Conservation (phyloP, 2,888 invertebrate species). For the Napeogenes sylphis region DNA sequence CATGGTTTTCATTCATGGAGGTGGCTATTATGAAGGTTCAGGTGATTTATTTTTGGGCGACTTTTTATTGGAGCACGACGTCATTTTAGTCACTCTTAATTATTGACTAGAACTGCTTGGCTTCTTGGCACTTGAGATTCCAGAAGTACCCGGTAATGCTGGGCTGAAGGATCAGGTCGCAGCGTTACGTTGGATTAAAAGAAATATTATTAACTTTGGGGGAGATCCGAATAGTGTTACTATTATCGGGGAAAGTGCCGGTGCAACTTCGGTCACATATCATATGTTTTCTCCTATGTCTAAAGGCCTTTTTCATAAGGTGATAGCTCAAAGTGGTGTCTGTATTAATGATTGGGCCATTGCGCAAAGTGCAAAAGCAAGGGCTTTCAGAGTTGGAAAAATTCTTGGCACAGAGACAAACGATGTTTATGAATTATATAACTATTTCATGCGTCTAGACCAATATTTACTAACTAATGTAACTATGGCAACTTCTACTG, state of each 20-base stretch:
- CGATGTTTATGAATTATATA: constrained; percentile 40
- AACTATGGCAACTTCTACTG: constrained; percentile 41
- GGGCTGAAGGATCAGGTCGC: constrained; percentile 62
- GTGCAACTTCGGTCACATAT: constrained; percentile 52
- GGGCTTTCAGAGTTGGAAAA: constrained; percentile 49
- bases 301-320: constrained; percentile 59
- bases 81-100: constrained; percentile 64
- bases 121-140: constrained; percentile 47
- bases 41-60: constrained; percentile 56
- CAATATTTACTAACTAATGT: constrained; percentile 43
- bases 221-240: constrained; percentile 58
- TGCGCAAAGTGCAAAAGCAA: constrained; percentile 27
- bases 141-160: too few species aligned
- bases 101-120: constrained; percentile 53
- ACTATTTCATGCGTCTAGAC: constrained; percentile 47
- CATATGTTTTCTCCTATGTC: constrained; percentile 66
- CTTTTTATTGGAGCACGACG: constrained; percentile 55
- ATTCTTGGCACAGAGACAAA: constrained; percentile 40
- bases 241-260: constrained; percentile 66
- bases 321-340: constrained; percentile 61
- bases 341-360: constrained; percentile 47
- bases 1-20: constrained; percentile 67
- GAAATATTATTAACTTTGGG: constrained; percentile 54
- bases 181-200: constrained; percentile 52
- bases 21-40: constrained; percentile 55